Conservation (phyloP, 2,888 invertebrate genomes). For the Lepetodrilus schrolli region DNA sequence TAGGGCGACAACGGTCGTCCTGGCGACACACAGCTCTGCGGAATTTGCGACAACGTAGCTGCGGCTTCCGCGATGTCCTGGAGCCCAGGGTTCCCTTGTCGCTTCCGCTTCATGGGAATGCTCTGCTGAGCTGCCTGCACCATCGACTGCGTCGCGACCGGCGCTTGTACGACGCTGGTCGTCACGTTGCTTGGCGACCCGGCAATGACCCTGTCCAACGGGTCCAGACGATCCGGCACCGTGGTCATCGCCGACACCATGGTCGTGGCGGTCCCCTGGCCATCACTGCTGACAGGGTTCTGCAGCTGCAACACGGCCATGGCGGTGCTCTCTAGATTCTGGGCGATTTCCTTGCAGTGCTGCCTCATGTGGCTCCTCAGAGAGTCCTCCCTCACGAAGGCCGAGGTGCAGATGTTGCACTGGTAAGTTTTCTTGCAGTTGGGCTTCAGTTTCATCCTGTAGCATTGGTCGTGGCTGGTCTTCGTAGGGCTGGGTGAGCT, state of each 20-base stretch:
- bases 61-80: conserved; percentile 30
- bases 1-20: background rate
- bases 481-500: background rate
- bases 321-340: conserved; percentile 55
- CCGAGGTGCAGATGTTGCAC: conserved; percentile 72
- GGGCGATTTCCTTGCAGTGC: conserved; percentile 53
- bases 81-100: background rate
- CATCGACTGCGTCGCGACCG: background rate
- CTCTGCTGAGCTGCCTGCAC: background rate
- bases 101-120: background rate
- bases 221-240: background rate
- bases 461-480: background rate
- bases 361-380: conserved; percentile 75
- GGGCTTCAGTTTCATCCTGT: conserved; percentile 30
- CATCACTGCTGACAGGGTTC: background rate
- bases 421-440: conserved; percentile 65
- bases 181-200: background rate
- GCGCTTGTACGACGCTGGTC: background rate
- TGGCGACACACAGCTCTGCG: background rate
- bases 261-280: background rate
- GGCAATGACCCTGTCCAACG: background rate
- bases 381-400: conserved; percentile 76
- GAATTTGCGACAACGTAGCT: conserved; percentile 26
- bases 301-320: conserved; percentile 62
- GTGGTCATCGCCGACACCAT: background rate